A percentile compares a stretch with the other conserved stretches of the same genome.
These are phyloP conservation scores for Rhinolophus ferrumequinum DNA, from an alignment of 2,113 vertebrate genomes.

Conservation along the genomic window DNA sequence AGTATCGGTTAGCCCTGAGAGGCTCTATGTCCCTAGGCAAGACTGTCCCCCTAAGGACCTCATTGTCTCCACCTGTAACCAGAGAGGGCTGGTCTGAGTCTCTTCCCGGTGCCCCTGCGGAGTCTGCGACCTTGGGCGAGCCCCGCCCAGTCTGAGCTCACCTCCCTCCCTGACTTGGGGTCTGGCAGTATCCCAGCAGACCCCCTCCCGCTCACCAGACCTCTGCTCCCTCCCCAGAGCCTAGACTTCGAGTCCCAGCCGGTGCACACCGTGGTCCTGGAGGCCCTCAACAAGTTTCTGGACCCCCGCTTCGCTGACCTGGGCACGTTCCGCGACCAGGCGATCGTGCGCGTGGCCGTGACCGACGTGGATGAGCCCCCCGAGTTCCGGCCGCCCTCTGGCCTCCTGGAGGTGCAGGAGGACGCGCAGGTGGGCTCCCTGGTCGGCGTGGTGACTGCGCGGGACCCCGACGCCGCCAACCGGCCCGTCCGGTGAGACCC, in stretches of 20 bases:
- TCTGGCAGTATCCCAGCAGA: not conserved
- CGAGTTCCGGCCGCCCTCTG: constrained; percentile 90
- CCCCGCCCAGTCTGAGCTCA: not conserved
- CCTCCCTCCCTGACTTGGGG: not conserved
- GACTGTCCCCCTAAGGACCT: not conserved
- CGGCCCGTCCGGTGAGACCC: constrained; percentile 93
- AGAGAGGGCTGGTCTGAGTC: not conserved
- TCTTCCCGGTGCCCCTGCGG: not conserved
- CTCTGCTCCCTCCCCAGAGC: constrained; percentile 82
- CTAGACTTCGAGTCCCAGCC: constrained; percentile 95
- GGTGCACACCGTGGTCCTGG: constrained; percentile 95
- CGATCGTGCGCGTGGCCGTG: constrained; percentile 94
- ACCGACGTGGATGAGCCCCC: constrained; percentile 95
- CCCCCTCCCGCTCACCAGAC: not conserved
- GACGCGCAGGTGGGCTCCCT: constrained; percentile 92
- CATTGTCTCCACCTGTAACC: not conserved
- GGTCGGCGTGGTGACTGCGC: constrained; percentile 94
- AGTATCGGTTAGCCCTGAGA: not conserved
- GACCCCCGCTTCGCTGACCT: constrained; percentile 95
- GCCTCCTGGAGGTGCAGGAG: constrained; percentile 96
- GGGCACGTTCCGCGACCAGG: constrained; percentile 96
- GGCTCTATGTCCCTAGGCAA: not conserved
- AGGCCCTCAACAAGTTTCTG: constrained; percentile 97
- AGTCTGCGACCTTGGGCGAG: not conserved
- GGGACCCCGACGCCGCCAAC: constrained; percentile 94